Evolutionary conservation across 2,797 vertebrate genomes (phyloP), one percentile per base, ranked within the genome.

Genomic region (Chiroxiphia lanceolata): DNA sequence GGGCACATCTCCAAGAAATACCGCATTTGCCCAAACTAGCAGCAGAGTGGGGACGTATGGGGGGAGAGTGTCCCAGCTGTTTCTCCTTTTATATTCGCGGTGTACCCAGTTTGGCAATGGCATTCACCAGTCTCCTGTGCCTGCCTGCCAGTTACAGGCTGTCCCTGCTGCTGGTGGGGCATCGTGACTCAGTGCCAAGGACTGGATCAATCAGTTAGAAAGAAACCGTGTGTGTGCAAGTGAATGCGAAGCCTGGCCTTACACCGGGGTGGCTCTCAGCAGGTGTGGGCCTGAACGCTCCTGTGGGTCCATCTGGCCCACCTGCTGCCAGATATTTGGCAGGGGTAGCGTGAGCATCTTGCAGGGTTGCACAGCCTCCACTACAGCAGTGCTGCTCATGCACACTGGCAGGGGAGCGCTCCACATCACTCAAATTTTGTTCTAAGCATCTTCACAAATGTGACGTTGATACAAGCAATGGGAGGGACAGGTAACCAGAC

Each of bases 181-280:
- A 11, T 20, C 1, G 0, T 4, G 1, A 3, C 50, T 61, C 54
- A 3, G n/a, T 1, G 2, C 33, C 26, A 2, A 38, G 60, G 48
- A 10, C 1, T 3, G 3, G 7, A n/a, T 69, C 31, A 21, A 7
- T 14, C 33, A 15, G 6, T 21, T 77, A 36, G 53, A 61, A 47
- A n/a, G 13, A 33, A 67, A 48, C 17, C 0, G 0, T 9, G 15
- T 22, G 27, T 7, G 15, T 31, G 11, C 14, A 21, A 59, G 16
- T 10, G 34, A 5, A 5, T 4, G 69, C 3, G 16, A 25, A 82
- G 48, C n/a, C 50, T 33, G 29, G 65, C 83, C 36, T 68, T 42
- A 27, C 42, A 47, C 53, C 63, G 72, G 47, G 57, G 34, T 4
- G 1, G 56, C 36, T 44, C 33, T 31, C 19, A 40, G 78, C 64